These are phyloP conservation scores for Atopsyche davidsoni DNA, from an alignment of 1,140 invertebrate species.

Conservation along the genomic window DNA sequence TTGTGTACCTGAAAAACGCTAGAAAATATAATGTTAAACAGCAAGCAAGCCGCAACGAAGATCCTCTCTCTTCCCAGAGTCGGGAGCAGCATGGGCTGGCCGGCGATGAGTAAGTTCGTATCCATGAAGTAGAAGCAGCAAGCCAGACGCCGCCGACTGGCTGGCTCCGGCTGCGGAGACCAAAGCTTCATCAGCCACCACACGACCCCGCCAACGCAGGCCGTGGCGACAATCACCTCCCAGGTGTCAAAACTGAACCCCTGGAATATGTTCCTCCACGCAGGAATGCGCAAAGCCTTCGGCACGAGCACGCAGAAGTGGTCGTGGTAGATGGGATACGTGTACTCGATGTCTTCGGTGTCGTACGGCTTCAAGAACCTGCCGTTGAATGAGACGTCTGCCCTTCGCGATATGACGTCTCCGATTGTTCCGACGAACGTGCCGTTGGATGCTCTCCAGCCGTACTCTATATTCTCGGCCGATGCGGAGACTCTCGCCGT, in stretches of 20 bases:
- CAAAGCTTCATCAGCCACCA: slow-evolving; percentile 31
- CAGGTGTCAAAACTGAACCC: slow-evolving; percentile 36
- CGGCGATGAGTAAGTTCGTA: slow-evolving; percentile 18
- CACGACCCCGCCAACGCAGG: slow-evolving; percentile 27
- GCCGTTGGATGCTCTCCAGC: slow-evolving; percentile 33
- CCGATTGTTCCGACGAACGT: slow-evolving; percentile 38
- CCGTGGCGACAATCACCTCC: slow-evolving; percentile 31
- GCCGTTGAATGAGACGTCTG: slow-evolving; percentile 39
- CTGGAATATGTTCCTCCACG: slow-evolving; percentile 39
- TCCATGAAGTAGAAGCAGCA: slow-evolving; percentile 21
- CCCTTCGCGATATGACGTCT: slow-evolving; percentile 34
- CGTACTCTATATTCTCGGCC: slow-evolving; percentile 32
- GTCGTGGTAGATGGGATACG: slow-evolving; percentile 36
- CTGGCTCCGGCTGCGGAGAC: neutral
- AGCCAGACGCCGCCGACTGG: slow-evolving; percentile 1
- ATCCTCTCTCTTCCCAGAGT: slow-evolving; percentile 24
- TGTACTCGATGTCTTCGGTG: slow-evolving; percentile 34
- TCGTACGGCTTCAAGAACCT: slow-evolving; percentile 40
- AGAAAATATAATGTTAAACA: slow-evolving; percentile 27
- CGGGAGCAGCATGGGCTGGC: slow-evolving; percentile 23
- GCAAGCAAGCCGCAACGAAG: slow-evolving; percentile 24
- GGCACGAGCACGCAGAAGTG: slow-evolving; percentile 41
- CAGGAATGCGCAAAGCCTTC: slow-evolving; percentile 37
- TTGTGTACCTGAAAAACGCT: slow-evolving; percentile 26
- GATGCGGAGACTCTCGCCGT: slow-evolving; percentile 27